phyloP scores from a whole-genome alignment of 1,140 invertebrate genomes.

The Drosophila pseudoananassae region DNA sequence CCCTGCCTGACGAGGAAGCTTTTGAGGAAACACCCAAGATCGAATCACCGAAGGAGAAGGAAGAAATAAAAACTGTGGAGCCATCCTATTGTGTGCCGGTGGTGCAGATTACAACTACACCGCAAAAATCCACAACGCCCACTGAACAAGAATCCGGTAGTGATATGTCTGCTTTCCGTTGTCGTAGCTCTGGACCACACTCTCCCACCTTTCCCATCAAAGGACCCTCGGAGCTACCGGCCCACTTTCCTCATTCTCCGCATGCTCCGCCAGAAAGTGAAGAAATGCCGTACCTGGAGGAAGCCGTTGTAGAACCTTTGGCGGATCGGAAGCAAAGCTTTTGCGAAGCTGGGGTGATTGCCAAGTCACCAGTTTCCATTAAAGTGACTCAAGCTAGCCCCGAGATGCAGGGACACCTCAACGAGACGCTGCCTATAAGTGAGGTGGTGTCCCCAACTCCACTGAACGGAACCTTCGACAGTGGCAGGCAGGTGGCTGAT shows the following conservation, averaged over 20 bases:
- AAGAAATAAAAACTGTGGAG: neutral
- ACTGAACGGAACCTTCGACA: constrained; percentile 49
- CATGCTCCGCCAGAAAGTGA: constrained; percentile 40
- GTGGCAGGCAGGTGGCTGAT: neutral
- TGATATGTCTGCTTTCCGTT: neutral
- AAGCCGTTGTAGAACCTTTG: constrained; percentile 38
- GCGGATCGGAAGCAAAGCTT: constrained; percentile 21
- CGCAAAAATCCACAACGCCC: neutral
- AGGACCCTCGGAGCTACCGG: constrained; percentile 20
- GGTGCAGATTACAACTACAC: constrained; percentile 2
- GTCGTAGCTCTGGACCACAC: constrained; percentile 16
- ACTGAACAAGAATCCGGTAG: constrained; percentile 20
- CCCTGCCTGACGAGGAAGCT: constrained; percentile 2
- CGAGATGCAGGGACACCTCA: constrained; percentile 17
- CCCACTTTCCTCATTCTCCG: constrained; percentile 69
- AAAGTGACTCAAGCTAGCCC: constrained; percentile 52
- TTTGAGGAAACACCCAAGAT: neutral
- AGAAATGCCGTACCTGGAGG: constrained; percentile 58
- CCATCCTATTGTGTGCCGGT: neutral
- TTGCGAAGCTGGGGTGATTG: constrained; percentile 39
- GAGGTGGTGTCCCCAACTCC: neutral
- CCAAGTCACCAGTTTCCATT: constrained; percentile 38
- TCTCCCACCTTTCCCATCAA: constrained; percentile 72
- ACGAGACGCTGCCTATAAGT: constrained; percentile 29
- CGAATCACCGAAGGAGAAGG: neutral